A percentile compares a stretch with the other conserved stretches of the same genome.
These are phyloP conservation scores for Okapia johnstoni DNA, from an alignment of 2,113 vertebrate species.

Conservation along the genomic window DNA sequence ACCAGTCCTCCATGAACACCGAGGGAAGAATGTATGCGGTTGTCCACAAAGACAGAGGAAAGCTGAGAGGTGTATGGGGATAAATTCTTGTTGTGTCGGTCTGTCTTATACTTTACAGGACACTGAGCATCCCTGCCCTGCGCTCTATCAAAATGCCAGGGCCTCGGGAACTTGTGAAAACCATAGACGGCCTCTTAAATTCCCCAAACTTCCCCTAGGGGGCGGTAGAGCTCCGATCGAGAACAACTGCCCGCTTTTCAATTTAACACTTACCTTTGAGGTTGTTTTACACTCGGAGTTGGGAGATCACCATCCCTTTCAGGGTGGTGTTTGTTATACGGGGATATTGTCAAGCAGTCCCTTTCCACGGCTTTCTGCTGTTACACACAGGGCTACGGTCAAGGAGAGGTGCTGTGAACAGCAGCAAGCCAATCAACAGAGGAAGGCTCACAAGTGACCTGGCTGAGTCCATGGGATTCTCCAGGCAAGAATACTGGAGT, in stretches of 20 bases:
- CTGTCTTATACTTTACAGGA: not conserved
- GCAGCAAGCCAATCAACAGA: not conserved
- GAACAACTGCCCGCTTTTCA: not conserved
- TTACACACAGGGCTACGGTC: not conserved
- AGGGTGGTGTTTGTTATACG: not conserved
- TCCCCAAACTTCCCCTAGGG: slow-evolving; percentile 48
- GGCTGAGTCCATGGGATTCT: not conserved
- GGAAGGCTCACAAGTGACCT: not conserved
- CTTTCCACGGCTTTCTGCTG: not conserved
- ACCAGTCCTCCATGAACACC: not conserved
- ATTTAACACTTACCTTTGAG: not conserved
- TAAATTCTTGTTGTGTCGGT: not conserved
- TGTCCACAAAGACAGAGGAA: not conserved
- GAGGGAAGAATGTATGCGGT: not conserved
- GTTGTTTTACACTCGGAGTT: not conserved
- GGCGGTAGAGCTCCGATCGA: not conserved
- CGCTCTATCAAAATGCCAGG: not conserved
- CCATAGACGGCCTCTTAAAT: not conserved
- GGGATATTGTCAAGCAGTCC: not conserved
- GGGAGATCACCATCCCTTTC: not conserved
- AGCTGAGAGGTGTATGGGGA: not conserved
- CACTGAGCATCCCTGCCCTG: not conserved
- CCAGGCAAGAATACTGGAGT: not conserved
- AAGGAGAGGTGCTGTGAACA: not conserved
- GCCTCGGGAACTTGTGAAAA: not conserved